Evolutionary conservation across 2,797 vertebrate genomes (phyloP), one percentile per base, ranked within the genome.

Genomic region (Phaenicophaeus curvirostris): DNA sequence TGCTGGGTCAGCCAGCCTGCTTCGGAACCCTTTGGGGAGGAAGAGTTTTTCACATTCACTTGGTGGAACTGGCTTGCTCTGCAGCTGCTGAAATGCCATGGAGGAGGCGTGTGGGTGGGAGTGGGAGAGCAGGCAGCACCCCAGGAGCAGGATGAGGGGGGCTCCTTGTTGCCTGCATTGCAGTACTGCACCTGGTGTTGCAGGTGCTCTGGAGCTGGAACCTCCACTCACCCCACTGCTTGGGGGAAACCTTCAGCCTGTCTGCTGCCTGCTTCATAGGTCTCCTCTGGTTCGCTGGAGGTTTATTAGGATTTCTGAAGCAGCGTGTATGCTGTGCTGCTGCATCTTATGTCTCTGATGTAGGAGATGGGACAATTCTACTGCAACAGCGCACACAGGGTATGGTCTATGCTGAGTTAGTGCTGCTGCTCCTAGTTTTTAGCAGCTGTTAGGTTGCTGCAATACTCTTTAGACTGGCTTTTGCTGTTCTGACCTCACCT

Each of bases 11-110:
- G 9, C 41, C 54, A 37, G 42, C 33, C 33, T 31, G 24, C 12
- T 61, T 24, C n/a, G 15, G 46, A 48, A 77, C 30, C 6, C 27
- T 53, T 62, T 27, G 19, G n/a, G 25, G n/a, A 58, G 50, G 21
- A 31, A 12, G 31, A 39, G 14, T 12, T 33, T 48, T 3, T 68
- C 15, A 3, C 6, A 5, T 12, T 54, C 4, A 3, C 0, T 62
- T 25, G 44, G 35, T 42, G 21, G 57, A 74, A 39, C 1, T 18
- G 21, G 24, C 61, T 55, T 48, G 23, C 44, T 55, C 28, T 15
- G 42, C 23, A 62, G 58, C 15, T 7, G 37, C 48, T 42, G 54
- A 42, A 41, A 11, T 9, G 33, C 16, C 8, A 10, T 54, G 33
- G 27, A 57, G 39, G 30, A 39, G 37, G 24, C 24, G 12, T 17